Evolutionary conservation across 2,113 vertebrate species (phyloP).

Genomic region (Heptranchias perlo): DNA sequence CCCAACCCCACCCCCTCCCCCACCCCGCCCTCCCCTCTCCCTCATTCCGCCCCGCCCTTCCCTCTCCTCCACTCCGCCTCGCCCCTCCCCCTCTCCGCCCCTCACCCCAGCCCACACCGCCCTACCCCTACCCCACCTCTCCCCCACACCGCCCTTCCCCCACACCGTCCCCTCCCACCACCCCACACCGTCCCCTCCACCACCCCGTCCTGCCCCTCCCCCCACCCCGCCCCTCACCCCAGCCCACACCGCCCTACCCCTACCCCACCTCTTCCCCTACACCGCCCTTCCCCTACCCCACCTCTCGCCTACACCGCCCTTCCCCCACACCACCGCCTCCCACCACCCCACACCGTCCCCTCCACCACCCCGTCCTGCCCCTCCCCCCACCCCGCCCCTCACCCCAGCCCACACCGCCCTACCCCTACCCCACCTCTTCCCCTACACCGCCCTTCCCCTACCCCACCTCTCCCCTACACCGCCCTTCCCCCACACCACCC

Average conservation of each 20-base stretch:
- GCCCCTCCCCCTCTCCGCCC: not conserved
- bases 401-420: not conserved
- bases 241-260: not conserved
- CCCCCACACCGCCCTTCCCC: too few relatives aligned
- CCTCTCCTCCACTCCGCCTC: not conserved
- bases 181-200: not conserved
- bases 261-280: too few relatives aligned
- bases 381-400: not conserved
- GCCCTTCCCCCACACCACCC: too few relatives aligned
- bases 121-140: not conserved
- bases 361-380: not conserved
- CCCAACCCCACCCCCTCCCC: not conserved
- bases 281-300: not conserved
- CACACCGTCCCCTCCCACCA: too few relatives aligned
- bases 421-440: too few relatives aligned
- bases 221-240: not conserved
- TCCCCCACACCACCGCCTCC: too few relatives aligned
- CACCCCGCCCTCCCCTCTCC: not conserved
- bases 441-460: not conserved
- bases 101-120: not conserved
- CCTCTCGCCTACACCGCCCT: accelerated
- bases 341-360: not conserved
- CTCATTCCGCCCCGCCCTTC: not conserved
- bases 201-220: not conserved
- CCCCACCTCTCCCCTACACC: too few relatives aligned